Percentiles rank a stretch among this genome's conserved stretches.
Conservation (phyloP, 2,797 vertebrate genomes). For the Neosalanx taihuensis region DNA sequence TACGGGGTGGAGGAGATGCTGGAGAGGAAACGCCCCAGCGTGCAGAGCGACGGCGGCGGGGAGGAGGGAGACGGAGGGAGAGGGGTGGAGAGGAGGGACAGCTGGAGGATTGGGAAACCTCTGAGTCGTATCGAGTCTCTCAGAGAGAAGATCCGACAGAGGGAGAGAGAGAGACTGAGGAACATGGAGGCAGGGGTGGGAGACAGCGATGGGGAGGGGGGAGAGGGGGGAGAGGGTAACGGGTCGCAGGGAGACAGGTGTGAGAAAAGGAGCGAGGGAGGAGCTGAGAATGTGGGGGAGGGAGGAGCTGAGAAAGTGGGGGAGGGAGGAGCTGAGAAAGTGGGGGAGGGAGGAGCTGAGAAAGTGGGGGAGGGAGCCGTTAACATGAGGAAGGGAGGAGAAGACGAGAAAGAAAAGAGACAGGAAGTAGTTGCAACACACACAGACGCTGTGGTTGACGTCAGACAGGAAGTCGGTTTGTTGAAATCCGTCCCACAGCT, state of each 20-base stretch:
- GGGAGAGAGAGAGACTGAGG: conserved; percentile 50
- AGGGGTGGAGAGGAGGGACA: conserved; percentile 60
- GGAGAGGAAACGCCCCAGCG: conserved; percentile 37
- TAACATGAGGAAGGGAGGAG: conserved; percentile 37
- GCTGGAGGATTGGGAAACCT: conserved; percentile 68
- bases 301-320: conserved; percentile 22
- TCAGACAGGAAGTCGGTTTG: conserved; percentile 69
- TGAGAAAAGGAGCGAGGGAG: conserved; percentile 23
- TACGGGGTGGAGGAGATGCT: conserved; percentile 63
- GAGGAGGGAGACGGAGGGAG: conserved; percentile 35
- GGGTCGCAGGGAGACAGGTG: not conserved
- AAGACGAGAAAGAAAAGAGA: conserved; percentile 36
- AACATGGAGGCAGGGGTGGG: conserved; percentile 31
- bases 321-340: conserved; percentile 22
- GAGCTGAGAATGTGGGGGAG: conserved; percentile 17
- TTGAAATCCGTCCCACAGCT: conserved; percentile 69
- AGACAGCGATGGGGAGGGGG: conserved; percentile 28
- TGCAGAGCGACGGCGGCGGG: conserved; percentile 36
- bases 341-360: conserved; percentile 20
- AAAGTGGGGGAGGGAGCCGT: conserved; percentile 10
- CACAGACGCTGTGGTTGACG: conserved; percentile 57
- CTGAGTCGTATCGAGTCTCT: conserved; percentile 73
- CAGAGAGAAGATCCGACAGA: conserved; percentile 66
- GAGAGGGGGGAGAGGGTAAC: conserved; percentile 3
- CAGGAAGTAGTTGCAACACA: conserved; percentile 60